Base-by-base conservation (phyloP, 2,888 invertebrate species). In the Creontiades dilutus region DNA sequence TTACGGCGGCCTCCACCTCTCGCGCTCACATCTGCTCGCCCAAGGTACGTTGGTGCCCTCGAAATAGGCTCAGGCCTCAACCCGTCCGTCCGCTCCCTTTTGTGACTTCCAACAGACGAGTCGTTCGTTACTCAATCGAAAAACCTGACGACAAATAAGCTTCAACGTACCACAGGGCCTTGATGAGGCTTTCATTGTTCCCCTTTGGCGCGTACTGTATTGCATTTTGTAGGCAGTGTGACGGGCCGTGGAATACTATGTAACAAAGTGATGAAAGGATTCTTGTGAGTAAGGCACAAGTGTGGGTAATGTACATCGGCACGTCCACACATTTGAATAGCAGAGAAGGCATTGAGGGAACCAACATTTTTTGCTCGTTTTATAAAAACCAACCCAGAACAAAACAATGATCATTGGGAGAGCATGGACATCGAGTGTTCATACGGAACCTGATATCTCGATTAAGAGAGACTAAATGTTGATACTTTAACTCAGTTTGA, bases 101-200 rank as follows among this genome's bases (percentile, higher is more conserved):
- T 82, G 82, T 82, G 27, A 82, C 27, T 48, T 48, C 37, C 85
- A 61, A 46, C 85, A 61, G 55, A 85, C 52, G 46, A 86, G 86
- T 86, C 86, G 86, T 86, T 86, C 86, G 86, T 86, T 86, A 86
- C 76, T 68, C 68, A 86, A 75, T 86, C 46, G 68, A 86, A 86
- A 86, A 61, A 68, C 68, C 86, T 75, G 86, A 86, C 86, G 86
- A 86, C 86, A 86, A 86, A 86, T 86, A 68, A n/a, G 75, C 68
- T 86, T 86, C 78, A 78, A 78, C 78, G 78, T 46, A 78, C 78
- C 46, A 14, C 23, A 78, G 78, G 78, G 78, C 37, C 47, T 78
- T 78, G 78, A 78, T 78, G 78, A 78, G 19, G 46, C 19, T 19
- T 37, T 27, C 23, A 37, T 78, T 78, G 78, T 78, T 78, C 78